Conservation (phyloP, 2,888 invertebrate genomes). For the Agonopterix arenella region DNA sequence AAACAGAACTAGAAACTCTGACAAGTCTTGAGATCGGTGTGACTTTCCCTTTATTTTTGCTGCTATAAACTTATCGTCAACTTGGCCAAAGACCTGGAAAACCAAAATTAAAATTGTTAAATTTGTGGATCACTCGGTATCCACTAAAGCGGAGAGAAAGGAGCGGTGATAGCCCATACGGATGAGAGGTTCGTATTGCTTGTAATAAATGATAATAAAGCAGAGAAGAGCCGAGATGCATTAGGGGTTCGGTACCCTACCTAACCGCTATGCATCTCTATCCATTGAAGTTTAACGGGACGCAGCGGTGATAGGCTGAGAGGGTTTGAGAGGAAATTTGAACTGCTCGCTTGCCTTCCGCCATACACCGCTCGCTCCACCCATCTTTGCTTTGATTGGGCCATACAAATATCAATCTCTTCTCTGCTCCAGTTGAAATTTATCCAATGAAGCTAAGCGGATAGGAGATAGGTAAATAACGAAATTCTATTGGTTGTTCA, state of each 20-base stretch:
- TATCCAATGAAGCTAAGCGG: background rate
- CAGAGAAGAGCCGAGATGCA: no score
- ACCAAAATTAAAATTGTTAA: background rate
- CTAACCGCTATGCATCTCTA: no score
- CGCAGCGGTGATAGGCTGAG: no score
- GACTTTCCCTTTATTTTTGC: constrained; percentile 45
- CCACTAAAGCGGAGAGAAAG: background rate
- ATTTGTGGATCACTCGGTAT: background rate
- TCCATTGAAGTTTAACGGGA: no score
- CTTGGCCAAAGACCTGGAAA: constrained; percentile 82
- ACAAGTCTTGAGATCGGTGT: constrained; percentile 33
- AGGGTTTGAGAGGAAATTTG: no score
- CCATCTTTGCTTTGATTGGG: background rate
- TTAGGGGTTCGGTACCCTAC: no score
- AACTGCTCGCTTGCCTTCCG: no score
- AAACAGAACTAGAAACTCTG: constrained; percentile 79
- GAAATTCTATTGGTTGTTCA: background rate
- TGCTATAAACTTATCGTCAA: constrained; percentile 85
- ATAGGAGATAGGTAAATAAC: background rate
- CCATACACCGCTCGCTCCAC: no score
- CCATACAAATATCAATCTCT: background rate
- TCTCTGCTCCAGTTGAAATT: background rate
- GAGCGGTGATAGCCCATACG: no score
- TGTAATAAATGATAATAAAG: no score
- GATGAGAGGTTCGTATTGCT: no score